A percentile compares a stretch with the other conserved stretches of the same genome.
Evolutionary conservation across 1,140 invertebrate species (phyloP).

Genomic region (Drosophila serrata): DNA sequence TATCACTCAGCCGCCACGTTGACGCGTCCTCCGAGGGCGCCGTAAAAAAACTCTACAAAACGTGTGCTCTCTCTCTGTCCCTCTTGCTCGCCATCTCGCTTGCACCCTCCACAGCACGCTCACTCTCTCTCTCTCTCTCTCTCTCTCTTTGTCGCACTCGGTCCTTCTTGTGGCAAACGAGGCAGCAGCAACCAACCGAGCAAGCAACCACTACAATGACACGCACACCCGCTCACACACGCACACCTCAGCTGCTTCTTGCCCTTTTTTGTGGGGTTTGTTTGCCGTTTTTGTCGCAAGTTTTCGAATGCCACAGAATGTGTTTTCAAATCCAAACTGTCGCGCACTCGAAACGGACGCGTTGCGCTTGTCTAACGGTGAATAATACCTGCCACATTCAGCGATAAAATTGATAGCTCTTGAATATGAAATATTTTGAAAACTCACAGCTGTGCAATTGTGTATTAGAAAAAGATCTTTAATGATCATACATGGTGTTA

Average conservation of each 20-base stretch:
- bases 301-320: constrained; percentile 77
- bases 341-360: constrained; percentile 82
- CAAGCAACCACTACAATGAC: constrained; percentile 69
- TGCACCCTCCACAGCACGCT: constrained; percentile 13
- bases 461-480: constrained; percentile 2
- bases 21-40: constrained; percentile 60
- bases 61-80: constrained; percentile 30
- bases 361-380: constrained; percentile 59
- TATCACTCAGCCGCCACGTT: constrained; percentile 81
- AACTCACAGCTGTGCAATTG: neutral
- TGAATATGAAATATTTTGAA: neutral
- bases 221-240: constrained; percentile 27
- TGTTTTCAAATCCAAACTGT: constrained; percentile 81
- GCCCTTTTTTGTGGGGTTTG: constrained; percentile 52
- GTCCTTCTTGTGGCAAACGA: constrained; percentile 34
- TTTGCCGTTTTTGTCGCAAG: constrained; percentile 80
- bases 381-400: neutral
- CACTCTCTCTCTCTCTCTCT: constrained; percentile 24
- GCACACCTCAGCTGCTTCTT: constrained; percentile 30
- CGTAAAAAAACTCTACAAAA: constrained; percentile 77
- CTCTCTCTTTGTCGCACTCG: constrained; percentile 27
- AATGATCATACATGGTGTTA: neutral
- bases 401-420: neutral
- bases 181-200: constrained; percentile 41
- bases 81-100: constrained; percentile 4